Evolutionary conservation across 1,140 invertebrate species (phyloP), one percentile per base, ranked within the genome.

Genomic region (Aphelinus atriplicis): DNA sequence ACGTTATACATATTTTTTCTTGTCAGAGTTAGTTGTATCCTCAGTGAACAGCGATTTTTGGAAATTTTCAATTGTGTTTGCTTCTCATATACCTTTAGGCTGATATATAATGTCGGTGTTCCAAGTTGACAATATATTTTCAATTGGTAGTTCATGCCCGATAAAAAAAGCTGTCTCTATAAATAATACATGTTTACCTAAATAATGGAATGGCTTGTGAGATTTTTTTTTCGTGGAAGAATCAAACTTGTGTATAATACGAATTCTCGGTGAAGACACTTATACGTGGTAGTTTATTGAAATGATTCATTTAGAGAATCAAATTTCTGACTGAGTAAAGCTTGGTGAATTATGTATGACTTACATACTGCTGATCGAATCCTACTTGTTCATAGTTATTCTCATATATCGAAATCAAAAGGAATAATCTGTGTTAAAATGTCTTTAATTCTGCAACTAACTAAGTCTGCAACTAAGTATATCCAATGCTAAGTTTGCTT

Each of bases 121-220:
- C 9, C 60, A 43, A 68, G 65, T 53, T 73, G 26, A 42, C 42
- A 61, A 50, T 62, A 50, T 10, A 60, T 43, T 73, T 67, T 73
- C 57, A 43, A 73, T 60, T n/a, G 63, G 50, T 69, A 0, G 64
- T 74, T 5, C 50, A 42, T 47, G 66, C 70, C 43, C 46, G 7
- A 46, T 64, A 63, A 7, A 73, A 73, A 64, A 26, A 26, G 26
- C 26, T 26, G 26, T 26, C 26, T 26, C 26, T 26, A 26, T 26
- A 78, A 66, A 66, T 71, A 48, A 53, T 10, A 57, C 63, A 58
- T 70, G 62, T 55, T 62, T 26, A 10, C 60, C 64, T 75, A 69
- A 69, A 69, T 73, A 71, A 74, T 81, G 81, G 79, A 83, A 81
- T 82, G 81, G 73, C 73, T 57, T 45, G 71, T 76, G 63, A 79